Conservation (phyloP, 1,140 invertebrate species). For the Tetramorium simillimum region DNA sequence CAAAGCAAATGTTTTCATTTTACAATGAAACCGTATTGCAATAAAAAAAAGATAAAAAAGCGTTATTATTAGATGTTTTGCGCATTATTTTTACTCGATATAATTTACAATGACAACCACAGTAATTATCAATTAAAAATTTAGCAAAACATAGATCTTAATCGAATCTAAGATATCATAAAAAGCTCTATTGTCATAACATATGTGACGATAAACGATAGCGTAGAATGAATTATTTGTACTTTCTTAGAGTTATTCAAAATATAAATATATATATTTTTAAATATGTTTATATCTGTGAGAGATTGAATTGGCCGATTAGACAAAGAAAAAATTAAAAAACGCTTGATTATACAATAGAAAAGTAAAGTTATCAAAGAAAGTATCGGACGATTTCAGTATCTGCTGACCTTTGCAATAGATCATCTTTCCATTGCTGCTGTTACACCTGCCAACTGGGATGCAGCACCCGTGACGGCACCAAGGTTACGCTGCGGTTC, state of each 20-base stretch:
- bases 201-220: background rate
- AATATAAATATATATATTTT: background rate
- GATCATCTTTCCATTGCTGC: slow-evolving; percentile 61
- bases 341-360: background rate
- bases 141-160: background rate
- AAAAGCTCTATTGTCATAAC: background rate
- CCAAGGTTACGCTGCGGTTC: slow-evolving; percentile 83
- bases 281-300: background rate
- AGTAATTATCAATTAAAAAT: background rate
- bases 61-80: background rate
- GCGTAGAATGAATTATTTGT: background rate
- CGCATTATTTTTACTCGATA: background rate
- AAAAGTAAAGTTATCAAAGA: slow-evolving; percentile 5
- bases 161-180: background rate
- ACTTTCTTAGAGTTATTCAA: background rate
- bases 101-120: background rate
- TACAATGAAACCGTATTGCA: background rate
- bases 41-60: background rate
- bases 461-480: slow-evolving; percentile 82
- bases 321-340: background rate
- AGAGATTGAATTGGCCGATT: background rate
- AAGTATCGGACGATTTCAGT: slow-evolving; percentile 37
- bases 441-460: slow-evolving; percentile 82
- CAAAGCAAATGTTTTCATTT: slow-evolving; percentile 33
- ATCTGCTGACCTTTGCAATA: slow-evolving; percentile 38